phyloP scores from a whole-genome alignment of 2,797 vertebrate genomes.

The Erpetoichthys calabaricus region DNA sequence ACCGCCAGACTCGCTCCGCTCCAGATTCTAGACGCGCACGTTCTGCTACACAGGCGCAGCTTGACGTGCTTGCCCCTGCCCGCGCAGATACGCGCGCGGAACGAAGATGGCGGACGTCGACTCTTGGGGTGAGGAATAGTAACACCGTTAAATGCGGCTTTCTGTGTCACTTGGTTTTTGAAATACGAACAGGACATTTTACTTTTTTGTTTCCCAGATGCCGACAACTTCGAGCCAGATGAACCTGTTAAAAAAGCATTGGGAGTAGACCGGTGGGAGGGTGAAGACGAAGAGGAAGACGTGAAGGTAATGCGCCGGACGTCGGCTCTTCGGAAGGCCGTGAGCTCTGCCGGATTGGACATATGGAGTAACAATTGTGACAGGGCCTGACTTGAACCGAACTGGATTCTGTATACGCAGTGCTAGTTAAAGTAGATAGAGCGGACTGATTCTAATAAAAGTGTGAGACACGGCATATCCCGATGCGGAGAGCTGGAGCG shows the following conservation, averaged over 20 bases:
- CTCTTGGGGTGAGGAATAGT: slow-evolving; percentile 65
- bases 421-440: background rate
- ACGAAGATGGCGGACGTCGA: slow-evolving; percentile 67
- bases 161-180: background rate
- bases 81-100: slow-evolving; percentile 39
- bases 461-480: slow-evolving; percentile 11
- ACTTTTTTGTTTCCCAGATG: slow-evolving; percentile 49
- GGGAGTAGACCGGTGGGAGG: slow-evolving; percentile 67
- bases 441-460: background rate
- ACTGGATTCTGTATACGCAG: background rate
- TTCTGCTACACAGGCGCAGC: slow-evolving; percentile 11
- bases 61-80: slow-evolving; percentile 21
- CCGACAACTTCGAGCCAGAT: slow-evolving; percentile 66
- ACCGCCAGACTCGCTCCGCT: too few species aligned
- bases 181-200: background rate
- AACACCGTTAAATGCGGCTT: slow-evolving; percentile 3
- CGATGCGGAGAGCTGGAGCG: background rate
- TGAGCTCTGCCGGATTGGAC: background rate
- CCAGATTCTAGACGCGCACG: too few species aligned
- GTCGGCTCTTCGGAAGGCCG: background rate
- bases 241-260: slow-evolving; percentile 54
- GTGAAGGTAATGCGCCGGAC: slow-evolving; percentile 57
- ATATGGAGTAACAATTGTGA: background rate
- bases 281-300: slow-evolving; percentile 79
- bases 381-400: background rate